phyloP scores from a whole-genome alignment of 1,140 invertebrate species.

The Holotrichia oblita region DNA sequence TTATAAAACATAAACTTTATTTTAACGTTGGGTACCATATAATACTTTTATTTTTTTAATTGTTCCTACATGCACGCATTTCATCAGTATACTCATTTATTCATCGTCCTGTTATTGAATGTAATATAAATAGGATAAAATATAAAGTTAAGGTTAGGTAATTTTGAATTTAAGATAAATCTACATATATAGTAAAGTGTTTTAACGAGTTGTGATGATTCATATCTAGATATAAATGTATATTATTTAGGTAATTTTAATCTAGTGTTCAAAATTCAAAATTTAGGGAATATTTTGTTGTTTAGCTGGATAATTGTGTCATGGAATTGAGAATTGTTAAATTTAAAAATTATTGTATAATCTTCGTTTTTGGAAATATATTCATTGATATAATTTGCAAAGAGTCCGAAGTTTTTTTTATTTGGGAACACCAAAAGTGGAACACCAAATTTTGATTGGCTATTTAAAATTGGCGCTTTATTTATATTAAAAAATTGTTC shows the following conservation, averaged over 20 bases:
- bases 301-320: background rate
- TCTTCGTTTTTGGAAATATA: conserved; percentile 1
- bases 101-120: background rate
- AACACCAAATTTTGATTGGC: no score
- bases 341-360: background rate
- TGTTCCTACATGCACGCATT: conserved; percentile 11
- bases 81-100: background rate
- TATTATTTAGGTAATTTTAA: background rate
- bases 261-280: background rate
- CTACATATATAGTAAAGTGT: background rate
- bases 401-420: background rate
- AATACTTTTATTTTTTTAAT: conserved; percentile 37
- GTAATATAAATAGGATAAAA: background rate
- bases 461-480: no score
- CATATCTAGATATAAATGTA: no score
- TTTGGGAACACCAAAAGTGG: no score
- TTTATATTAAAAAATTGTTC: no score
- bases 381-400: background rate
- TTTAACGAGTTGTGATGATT: background rate
- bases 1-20: background rate
- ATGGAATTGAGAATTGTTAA: background rate
- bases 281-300: background rate
- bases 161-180: background rate
- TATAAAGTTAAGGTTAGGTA: background rate
- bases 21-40: conserved; percentile 19